Conservation (phyloP, 2,113 vertebrate genomes). For the Corydoras maculifer region DNA sequence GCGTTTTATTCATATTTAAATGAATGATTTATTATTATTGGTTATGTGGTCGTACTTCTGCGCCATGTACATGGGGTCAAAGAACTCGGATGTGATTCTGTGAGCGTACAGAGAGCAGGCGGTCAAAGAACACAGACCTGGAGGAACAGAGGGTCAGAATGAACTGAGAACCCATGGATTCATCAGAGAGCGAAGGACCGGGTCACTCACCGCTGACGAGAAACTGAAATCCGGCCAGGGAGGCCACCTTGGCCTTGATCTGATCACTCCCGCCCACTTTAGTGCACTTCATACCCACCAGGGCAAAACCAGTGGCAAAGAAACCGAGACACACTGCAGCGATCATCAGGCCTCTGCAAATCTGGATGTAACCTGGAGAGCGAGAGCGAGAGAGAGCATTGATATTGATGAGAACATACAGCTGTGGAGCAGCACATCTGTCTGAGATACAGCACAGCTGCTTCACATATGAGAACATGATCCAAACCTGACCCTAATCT, state of each 20-base stretch:
- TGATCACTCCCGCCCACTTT: conserved; percentile 86
- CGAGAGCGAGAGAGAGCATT: not conserved
- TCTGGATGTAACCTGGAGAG: conserved; percentile 85
- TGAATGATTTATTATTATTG: not conserved
- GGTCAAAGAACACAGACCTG: conserved; percentile 86
- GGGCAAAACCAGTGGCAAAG: conserved; percentile 77
- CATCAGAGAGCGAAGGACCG: not conserved
- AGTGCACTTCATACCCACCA: conserved; percentile 96
- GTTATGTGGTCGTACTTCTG: conserved; percentile 79
- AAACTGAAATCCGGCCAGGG: conserved; percentile 79
- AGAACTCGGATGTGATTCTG: conserved; percentile 91
- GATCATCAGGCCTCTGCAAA: conserved; percentile 92
- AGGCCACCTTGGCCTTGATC: conserved; percentile 81
- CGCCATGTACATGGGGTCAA: conserved; percentile 82
- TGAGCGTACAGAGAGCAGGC: conserved; percentile 91
- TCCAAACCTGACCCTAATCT: no score
- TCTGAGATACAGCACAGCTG: no score
- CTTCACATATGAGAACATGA: no score
- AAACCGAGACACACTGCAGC: conserved; percentile 84
- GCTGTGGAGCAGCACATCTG: no score
- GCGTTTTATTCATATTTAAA: not conserved
- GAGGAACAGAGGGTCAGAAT: conserved; percentile 14
- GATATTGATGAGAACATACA: no score
- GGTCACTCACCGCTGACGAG: conserved; percentile 78
- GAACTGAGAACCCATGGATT: not conserved